Evolutionary conservation across 2,797 vertebrate species (phyloP).

Genomic region (Chiloscyllium punctatum): DNA sequence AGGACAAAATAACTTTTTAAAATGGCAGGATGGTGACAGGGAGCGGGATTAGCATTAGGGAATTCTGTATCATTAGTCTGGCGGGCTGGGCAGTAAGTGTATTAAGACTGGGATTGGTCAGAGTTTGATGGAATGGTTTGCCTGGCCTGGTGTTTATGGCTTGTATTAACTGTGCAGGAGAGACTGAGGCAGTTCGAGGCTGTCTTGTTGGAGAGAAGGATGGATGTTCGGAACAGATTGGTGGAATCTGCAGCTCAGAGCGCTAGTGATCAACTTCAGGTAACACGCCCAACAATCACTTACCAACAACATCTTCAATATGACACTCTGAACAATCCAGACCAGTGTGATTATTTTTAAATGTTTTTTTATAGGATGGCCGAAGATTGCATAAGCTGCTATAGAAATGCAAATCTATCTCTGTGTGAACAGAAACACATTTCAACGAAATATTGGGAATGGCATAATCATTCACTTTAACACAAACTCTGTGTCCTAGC

Average conservation of each 20-base stretch:
- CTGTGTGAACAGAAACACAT: too few species aligned
- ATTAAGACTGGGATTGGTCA: neutral
- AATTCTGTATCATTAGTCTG: neutral
- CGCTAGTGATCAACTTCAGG: slow-evolving; percentile 65
- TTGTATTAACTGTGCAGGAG: slow-evolving; percentile 52
- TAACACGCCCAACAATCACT: slow-evolving; percentile 49
- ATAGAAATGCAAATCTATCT: too few species aligned
- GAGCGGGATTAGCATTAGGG: neutral
- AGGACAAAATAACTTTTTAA: too few species aligned
- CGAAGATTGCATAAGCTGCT: too few species aligned
- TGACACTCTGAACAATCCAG: neutral
- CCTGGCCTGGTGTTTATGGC: neutral
- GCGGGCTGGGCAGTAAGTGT: too few species aligned
- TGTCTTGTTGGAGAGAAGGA: slow-evolving; percentile 64
- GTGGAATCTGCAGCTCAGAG: slow-evolving; percentile 48
- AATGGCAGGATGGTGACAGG: neutral
- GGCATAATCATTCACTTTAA: too few species aligned
- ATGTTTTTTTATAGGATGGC: too few species aligned
- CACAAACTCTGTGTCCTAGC: too few species aligned
- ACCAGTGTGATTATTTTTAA: neutral
- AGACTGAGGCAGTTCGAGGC: slow-evolving; percentile 69
- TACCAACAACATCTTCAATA: neutral
- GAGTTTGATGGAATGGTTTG: neutral
- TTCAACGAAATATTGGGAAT: too few species aligned
- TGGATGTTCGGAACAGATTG: slow-evolving; percentile 53